Base-by-base conservation (phyloP, 2,888 invertebrate genomes). In the Philopedon plagiatum region DNA sequence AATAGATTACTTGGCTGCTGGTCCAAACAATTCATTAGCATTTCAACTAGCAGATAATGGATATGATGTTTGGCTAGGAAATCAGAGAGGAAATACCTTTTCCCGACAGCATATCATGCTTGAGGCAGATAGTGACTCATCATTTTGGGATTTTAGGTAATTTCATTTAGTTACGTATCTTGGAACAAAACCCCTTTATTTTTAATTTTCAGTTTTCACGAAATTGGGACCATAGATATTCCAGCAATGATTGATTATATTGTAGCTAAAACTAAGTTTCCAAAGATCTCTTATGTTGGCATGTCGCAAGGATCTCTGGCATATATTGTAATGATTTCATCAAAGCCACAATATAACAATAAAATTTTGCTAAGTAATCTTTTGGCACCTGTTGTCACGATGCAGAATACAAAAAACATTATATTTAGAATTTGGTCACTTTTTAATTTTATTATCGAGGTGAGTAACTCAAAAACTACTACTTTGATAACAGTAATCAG, bases 61-160 rank as follows among this genome's bases (percentile, higher is more conserved):
- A 4, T 74, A 72, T 21, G 74, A 74, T 44, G 74, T 74, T 2
- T 74, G 74, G 74, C 18, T 71, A 29, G 71, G 71, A n/a, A 74
- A 74, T 18, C n/a, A 44, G 15, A n/a, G 74, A 29, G 71, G 74
- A 3, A 74, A 71, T 51, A 62, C 58, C 11, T 62, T 57, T 49
- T 71, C 71, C 15, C 56, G 73, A 58, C 13, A 58, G 5, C 73
- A 73, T 51, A 21, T 54, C 11, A 54, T 54, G 51, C 8, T 73
- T 11, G 67, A 67, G 26, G 21, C 62, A 26, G 60, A 72, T 23
- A n/a, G 18, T 7, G 46, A 67, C 34, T 5, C 9, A 19, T 26
- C n/a, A 11, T 72, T 67, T 57, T 72, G 72, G 72, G 57, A 72
- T 39, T 72, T 56, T 54, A 71, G 71, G 71, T 71, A 54, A 15